phyloP scores from a whole-genome alignment of 2,888 invertebrate genomes.

The Melanargia galathea region DNA sequence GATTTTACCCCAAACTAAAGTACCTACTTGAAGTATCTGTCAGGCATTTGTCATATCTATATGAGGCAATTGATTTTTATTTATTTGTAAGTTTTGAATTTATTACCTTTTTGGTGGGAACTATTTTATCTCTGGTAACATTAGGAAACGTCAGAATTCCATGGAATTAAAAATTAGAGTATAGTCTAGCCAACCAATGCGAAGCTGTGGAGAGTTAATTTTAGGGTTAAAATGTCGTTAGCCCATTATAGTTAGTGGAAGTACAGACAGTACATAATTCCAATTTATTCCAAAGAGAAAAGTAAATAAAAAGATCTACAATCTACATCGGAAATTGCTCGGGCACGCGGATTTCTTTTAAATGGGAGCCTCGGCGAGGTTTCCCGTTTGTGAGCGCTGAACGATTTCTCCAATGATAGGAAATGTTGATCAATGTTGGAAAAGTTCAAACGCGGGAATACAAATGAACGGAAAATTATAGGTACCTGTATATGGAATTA shows the following conservation, averaged over 20 bases:
- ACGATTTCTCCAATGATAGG: constrained; percentile 28
- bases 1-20: too few species aligned
- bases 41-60: too few species aligned
- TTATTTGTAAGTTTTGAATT: too few species aligned
- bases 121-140: too few species aligned
- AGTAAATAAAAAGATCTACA: constrained; percentile 26
- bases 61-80: too few species aligned
- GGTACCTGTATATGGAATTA: too few species aligned
- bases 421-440: constrained; percentile 29
- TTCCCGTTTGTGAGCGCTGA: constrained; percentile 30
- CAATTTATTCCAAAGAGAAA: constrained; percentile 9
- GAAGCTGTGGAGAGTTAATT: too few species aligned
- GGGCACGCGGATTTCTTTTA: constrained; percentile 37
- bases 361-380: constrained; percentile 40
- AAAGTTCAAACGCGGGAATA: constrained; percentile 19
- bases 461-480: constrained; percentile 19
- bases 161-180: too few species aligned
- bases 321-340: constrained; percentile 38
- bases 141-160: too few species aligned
- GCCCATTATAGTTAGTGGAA: neutral
- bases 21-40: too few species aligned
- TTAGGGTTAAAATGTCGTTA: neutral
- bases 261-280: neutral
- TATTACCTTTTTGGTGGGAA: too few species aligned
- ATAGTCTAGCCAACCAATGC: too few species aligned